Percentiles rank a stretch among this genome's conserved stretches.
phyloP scores from a whole-genome alignment of 2,797 vertebrate genomes.

The Micropoecilia bifurca region DNA sequence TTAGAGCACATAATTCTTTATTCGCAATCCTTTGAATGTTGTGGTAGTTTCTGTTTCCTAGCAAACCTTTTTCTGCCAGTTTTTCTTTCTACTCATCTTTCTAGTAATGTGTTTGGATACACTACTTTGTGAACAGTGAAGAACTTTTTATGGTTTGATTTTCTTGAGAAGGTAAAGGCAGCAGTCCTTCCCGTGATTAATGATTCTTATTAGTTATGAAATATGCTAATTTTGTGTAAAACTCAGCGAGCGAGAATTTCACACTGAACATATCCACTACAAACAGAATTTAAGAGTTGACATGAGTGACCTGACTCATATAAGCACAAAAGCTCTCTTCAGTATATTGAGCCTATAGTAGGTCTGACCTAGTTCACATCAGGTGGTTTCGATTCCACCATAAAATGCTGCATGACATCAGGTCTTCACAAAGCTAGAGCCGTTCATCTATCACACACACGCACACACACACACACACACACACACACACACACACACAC shows the following conservation, averaged over 20 bases:
- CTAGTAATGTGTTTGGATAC: background rate
- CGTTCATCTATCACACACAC: conserved; percentile 20
- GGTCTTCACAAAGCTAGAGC: conserved; percentile 29
- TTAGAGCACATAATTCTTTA: background rate
- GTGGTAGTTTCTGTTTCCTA: background rate
- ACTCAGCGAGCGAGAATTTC: background rate
- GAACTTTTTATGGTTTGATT: background rate
- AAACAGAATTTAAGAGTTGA: conserved; percentile 37
- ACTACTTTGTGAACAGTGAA: background rate
- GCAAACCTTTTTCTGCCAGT: background rate
- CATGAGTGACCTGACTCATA: conserved; percentile 39
- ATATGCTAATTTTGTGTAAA: conserved; percentile 1
- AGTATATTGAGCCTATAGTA: conserved; percentile 52
- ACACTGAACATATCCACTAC: conserved; percentile 5
- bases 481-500: no score
- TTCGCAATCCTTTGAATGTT: background rate
- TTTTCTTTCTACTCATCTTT: background rate
- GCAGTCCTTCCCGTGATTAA: background rate
- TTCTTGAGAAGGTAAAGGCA: background rate
- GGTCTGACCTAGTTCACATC: conserved; percentile 74
- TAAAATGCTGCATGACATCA: conserved; percentile 49
- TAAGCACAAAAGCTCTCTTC: conserved; percentile 38
- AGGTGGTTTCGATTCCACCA: conserved; percentile 14
- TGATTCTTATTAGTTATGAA: background rate
- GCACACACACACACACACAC: background rate